Evolutionary conservation across 2,113 vertebrate species (phyloP), one percentile per base, ranked within the genome.

Genomic region (Sceloporus undulatus): DNA sequence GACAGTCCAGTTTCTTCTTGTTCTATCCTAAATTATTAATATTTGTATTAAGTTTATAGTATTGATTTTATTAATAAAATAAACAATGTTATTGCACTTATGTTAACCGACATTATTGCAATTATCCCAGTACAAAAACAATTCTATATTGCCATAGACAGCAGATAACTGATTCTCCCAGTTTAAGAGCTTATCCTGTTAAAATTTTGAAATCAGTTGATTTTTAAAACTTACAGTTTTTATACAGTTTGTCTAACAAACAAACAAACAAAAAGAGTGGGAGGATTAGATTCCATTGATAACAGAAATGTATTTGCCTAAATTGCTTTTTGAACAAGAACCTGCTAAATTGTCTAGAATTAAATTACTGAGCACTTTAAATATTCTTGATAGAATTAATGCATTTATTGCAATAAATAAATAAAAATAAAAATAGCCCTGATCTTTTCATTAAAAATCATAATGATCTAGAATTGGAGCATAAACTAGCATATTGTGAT

Each of bases 21-120:
- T 84, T 93, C 91, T 85, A 88, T 86, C 88, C 56, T 85, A 16
- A 80, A 38, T 70, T 70, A 5, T 70, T 70, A 48, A 48, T 48
- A 9, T 70, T 10, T 70, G 68, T 27, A 70, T 27, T 70, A 27
- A 27, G 29, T 70, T 23, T 27, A 29, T 27, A 9, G 25, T 70
- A 70, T 23, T 70, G 29, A 70, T 23, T 70, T 70, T 9, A 27
- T 9, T 29, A 27, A 70, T 70, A 70, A 70, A 70, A 4, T 14
- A 59, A 59, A 13, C 56, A 70, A 70, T 27, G 1, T 25, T 70
- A 9, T 27, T 70, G 10, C 68, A 27, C 29, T 70, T 6, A 27
- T 9, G 2, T 27, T 29, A 9, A 27, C 68, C 2, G 9, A 59
- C 93, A 80, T 84, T 83, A 87, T 54, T 9, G 71, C 91, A 52